These are phyloP conservation scores for Conopomorpha cramerella DNA, from an alignment of 1,140 invertebrate species.

Conservation along the genomic window DNA sequence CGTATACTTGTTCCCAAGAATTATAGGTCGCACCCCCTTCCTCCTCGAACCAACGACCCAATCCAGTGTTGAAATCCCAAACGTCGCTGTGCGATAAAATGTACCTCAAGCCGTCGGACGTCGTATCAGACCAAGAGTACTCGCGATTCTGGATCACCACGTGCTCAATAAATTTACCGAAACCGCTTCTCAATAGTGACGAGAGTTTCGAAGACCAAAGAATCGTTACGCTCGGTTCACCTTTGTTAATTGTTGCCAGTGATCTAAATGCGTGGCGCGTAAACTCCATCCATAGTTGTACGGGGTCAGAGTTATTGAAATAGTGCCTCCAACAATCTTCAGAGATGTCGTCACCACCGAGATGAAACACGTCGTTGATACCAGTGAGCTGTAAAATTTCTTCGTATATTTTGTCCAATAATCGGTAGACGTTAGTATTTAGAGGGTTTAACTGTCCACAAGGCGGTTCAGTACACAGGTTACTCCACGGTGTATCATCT, in stretches of 20 bases:
- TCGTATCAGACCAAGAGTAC: slow-evolving; percentile 67
- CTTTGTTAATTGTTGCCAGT: slow-evolving; percentile 65
- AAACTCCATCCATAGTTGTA: slow-evolving; percentile 73
- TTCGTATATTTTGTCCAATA: slow-evolving; percentile 67
- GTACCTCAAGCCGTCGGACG: slow-evolving; percentile 71
- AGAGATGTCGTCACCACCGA: slow-evolving; percentile 78
- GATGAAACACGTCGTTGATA: slow-evolving; percentile 71
- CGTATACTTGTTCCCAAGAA: slow-evolving; percentile 80
- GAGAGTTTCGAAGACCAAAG: slow-evolving; percentile 77
- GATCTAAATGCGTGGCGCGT: slow-evolving; percentile 65
- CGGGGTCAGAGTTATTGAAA: slow-evolving; percentile 69
- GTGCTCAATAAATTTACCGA: slow-evolving; percentile 72
- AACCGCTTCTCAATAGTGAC: slow-evolving; percentile 68
- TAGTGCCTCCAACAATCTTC: slow-evolving; percentile 66
- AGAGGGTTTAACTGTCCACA: slow-evolving; percentile 79
- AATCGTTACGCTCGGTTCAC: slow-evolving; percentile 65
- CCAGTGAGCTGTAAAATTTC: slow-evolving; percentile 69
- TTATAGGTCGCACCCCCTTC: slow-evolving; percentile 75
- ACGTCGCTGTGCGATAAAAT: slow-evolving; percentile 80
- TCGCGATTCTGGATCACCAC: slow-evolving; percentile 66
- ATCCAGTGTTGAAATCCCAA: slow-evolving; percentile 82
- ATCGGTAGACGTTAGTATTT: slow-evolving; percentile 69
- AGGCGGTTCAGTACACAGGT: slow-evolving; percentile 77
- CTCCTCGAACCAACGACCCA: slow-evolving; percentile 71
- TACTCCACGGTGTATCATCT: slow-evolving; percentile 71